Evolutionary conservation across 2,797 vertebrate species (phyloP).

Genomic region (Gallinago solitaria): DNA sequence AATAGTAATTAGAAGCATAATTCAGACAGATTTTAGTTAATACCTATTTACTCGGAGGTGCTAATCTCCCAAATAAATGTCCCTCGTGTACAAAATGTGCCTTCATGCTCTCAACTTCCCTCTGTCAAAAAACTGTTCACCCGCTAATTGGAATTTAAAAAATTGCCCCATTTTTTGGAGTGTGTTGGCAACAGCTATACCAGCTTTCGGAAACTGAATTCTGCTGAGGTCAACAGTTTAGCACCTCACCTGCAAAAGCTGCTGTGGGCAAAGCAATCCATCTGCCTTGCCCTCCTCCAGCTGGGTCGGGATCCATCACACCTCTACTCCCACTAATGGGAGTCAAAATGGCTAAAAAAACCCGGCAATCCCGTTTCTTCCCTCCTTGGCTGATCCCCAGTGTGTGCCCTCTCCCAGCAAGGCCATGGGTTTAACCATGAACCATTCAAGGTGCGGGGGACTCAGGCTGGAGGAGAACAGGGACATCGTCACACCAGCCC

Average conservation of each 20-base stretch:
- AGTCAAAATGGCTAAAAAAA: not conserved
- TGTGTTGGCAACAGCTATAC: not conserved
- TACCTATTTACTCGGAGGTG: slow-evolving; percentile 50
- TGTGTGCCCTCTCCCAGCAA: rapidly evolving
- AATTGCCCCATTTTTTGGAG: not conserved
- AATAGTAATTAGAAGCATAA: slow-evolving; percentile 61
- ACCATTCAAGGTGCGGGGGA: not conserved
- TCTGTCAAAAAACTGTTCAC: not conserved
- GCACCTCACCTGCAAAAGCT: not conserved
- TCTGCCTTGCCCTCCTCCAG: not conserved
- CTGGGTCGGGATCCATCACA: rapidly evolving
- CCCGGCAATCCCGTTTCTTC: rapidly evolving
- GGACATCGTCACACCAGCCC: rapidly evolving
- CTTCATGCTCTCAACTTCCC: not conserved
- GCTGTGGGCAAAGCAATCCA: not conserved
- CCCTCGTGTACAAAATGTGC: not conserved
- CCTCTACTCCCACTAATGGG: not conserved
- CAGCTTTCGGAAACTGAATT: not conserved
- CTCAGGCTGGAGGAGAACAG: not conserved
- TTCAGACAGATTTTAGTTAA: slow-evolving; percentile 63
- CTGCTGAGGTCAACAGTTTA: not conserved
- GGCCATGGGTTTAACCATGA: not conserved
- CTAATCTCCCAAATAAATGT: slow-evolving; percentile 46
- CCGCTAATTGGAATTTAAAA: slow-evolving; percentile 3
- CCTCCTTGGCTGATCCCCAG: not conserved